Evolutionary conservation across 2,113 vertebrate genomes (phyloP), one percentile per base, ranked within the genome.

Genomic region (Phycodurus eques): DNA sequence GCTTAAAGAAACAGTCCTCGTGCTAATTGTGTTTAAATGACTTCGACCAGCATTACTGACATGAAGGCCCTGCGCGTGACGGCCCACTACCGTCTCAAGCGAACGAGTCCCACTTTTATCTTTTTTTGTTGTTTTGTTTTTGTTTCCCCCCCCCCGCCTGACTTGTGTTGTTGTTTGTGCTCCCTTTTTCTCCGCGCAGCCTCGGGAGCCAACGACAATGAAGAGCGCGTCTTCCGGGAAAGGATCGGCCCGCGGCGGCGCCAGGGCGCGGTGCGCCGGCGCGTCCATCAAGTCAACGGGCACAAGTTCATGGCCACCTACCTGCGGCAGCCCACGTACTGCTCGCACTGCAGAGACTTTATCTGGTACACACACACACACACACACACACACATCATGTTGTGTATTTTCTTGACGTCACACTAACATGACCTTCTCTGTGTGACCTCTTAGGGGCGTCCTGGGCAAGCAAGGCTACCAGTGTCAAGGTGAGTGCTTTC

Each of bases 281-380:
- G 97, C 63, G 97, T 99, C 67, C 97, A 99, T 74, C 97, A 99
- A 85, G 97, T 99, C 80, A 99, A 99, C 1, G 98, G 98, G 35
- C 98, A 99, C 94, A 99, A 99, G 91, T 99, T 99, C 76, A 99
- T 99, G 98, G 98, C 98, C 87, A 99, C 97, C 76, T 99, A 99
- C 73, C 94, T 99, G 90, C 94, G 98, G 86, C 98, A 99, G 22
- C 98, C 97, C 57, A 99, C 98, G 0, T 99, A 99, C 43, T 99
- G 98, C 88, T 99, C 98, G 0, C 98, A 99, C 84, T 99, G 98
- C 93, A 92, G 97, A 87, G 98, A 99, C 80, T 99, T 99, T 80
- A 99, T 99, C 93, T 99, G 98, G 98, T 99, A 74, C 70, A 61
- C 46, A 70, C 59, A 13, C 44, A 65, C 46, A 39, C 46, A 46